A percentile compares a stretch with the other conserved stretches of the same genome.
Evolutionary conservation across 2,888 invertebrate species (phyloP).

Genomic region (Perdita meconis): DNA sequence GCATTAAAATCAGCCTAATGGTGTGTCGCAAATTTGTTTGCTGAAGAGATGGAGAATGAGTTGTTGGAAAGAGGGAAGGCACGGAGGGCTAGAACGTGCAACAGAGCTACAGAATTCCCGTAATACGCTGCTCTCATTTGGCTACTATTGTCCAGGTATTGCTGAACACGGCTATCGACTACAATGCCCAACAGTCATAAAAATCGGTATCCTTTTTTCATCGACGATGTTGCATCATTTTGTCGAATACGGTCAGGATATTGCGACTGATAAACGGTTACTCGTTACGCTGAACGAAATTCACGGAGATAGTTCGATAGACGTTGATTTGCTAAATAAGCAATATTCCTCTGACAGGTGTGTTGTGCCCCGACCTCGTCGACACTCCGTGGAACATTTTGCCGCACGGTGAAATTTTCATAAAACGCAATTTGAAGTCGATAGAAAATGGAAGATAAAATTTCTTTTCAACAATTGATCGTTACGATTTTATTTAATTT

Average conservation of each 20-base stretch:
- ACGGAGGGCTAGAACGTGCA: constrained; percentile 1
- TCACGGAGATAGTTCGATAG: neutral
- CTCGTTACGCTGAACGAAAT: neutral
- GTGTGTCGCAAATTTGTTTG: constrained; percentile 57
- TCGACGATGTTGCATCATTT: constrained; percentile 13
- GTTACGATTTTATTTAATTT: too few species aligned
- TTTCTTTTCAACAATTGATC: too few species aligned
- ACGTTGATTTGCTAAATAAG: neutral
- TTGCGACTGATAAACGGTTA: constrained; percentile 1
- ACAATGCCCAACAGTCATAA: constrained; percentile 35
- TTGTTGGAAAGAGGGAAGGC: neutral
- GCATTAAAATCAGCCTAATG: constrained; percentile 64
- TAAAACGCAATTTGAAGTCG: neutral
- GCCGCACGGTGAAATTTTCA: too few species aligned
- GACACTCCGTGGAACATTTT: too few species aligned
- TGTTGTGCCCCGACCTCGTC: too few species aligned
- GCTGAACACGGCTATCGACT: constrained; percentile 46
- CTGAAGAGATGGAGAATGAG: constrained; percentile 28
- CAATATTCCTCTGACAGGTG: neutral
- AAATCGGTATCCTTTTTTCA: constrained; percentile 46
- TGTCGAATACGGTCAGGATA: constrained; percentile 6
- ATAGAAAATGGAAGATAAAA: neutral
- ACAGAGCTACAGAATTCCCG: constrained; percentile 24
- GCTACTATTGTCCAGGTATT: constrained; percentile 60
- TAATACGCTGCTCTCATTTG: constrained; percentile 59